These are phyloP conservation scores for Rhynchonycteris naso DNA, from an alignment of 2,797 vertebrate species.

Conservation along the genomic window DNA sequence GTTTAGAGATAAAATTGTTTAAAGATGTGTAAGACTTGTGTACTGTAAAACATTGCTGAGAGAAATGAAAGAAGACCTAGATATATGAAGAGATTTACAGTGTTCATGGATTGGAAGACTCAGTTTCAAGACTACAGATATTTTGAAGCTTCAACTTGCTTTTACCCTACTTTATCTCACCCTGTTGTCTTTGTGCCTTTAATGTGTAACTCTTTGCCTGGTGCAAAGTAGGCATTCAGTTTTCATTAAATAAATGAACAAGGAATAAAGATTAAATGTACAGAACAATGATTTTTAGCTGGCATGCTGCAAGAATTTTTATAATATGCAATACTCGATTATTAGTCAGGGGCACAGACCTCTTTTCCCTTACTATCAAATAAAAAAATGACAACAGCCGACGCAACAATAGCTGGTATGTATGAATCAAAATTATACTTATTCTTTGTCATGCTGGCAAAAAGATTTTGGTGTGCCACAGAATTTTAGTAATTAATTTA, in stretches of 20 bases:
- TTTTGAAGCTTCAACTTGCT: background rate
- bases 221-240: background rate
- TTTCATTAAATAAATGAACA: background rate
- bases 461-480: too few species aligned
- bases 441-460: too few species aligned
- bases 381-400: too few species aligned
- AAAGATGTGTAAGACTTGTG: background rate
- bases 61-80: background rate
- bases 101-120: background rate
- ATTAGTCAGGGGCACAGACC: too few species aligned
- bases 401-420: too few species aligned
- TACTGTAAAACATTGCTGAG: background rate
- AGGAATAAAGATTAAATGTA: background rate
- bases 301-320: too few species aligned
- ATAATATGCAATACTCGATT: too few species aligned
- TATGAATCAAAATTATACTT: too few species aligned
- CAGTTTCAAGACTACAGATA: background rate
- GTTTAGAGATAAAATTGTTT: background rate
- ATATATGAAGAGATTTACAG: background rate
- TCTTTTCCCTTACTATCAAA: too few species aligned
- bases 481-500: too few species aligned
- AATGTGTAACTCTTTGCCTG: background rate
- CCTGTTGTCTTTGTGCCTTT: background rate
- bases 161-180: background rate
- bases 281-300: too few species aligned